A percentile compares a stretch with the other conserved stretches of the same genome.
phyloP scores from a whole-genome alignment of 2,113 vertebrate genomes.

The Sula dactylatra region DNA sequence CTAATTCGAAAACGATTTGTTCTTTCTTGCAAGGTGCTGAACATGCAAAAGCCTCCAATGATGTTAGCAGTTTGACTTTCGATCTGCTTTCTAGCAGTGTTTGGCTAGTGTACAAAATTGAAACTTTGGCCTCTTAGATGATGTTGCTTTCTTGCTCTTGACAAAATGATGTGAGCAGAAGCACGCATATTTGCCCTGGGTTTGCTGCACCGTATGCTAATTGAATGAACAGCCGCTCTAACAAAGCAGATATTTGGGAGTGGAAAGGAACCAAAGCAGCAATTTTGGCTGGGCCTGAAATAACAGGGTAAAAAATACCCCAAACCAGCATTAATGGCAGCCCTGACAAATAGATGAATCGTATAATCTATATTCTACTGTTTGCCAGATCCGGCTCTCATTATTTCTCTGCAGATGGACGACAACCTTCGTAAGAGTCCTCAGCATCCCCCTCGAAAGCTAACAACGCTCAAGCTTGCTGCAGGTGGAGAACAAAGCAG shows the following conservation, averaged over 20 bases:
- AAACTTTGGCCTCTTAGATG: not conserved
- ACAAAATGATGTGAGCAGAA: not conserved
- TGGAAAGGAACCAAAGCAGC: not conserved
- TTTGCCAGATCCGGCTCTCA: constrained; percentile 43
- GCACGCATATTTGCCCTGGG: not conserved
- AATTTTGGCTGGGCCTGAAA: not conserved
- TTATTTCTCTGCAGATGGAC: constrained; percentile 88
- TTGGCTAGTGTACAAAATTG: not conserved
- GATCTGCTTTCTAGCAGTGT: not conserved
- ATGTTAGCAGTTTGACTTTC: not conserved
- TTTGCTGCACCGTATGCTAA: not conserved
- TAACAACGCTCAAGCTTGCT: constrained; percentile 80
- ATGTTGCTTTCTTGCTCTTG: not conserved
- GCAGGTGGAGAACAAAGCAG: constrained; percentile 73
- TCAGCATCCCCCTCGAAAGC: constrained; percentile 87
- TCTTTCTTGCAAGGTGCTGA: not conserved
- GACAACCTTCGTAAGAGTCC: constrained; percentile 96
- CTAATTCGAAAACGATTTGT: not conserved
- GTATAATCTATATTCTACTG: not conserved
- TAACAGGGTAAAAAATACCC: not conserved
- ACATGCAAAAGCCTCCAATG: not conserved
- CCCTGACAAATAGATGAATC: not conserved
- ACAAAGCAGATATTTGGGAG: not conserved
- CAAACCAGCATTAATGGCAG: not conserved
- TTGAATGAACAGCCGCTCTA: not conserved